Percentiles rank a stretch among this genome's conserved stretches.
phyloP scores from a whole-genome alignment of 2,113 vertebrate species.

The Tonatia bakeri region DNA sequence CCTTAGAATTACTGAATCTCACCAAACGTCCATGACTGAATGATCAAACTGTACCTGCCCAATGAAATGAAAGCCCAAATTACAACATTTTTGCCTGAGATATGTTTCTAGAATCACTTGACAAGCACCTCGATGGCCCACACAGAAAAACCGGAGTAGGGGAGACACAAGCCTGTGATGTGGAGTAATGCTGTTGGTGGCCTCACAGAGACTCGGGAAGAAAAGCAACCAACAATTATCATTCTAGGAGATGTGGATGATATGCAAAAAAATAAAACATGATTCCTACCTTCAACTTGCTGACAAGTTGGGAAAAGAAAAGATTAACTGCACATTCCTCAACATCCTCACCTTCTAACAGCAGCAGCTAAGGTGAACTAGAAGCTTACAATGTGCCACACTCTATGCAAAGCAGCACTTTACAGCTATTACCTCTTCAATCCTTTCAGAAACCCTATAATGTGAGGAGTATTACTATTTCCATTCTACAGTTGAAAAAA shows the following conservation, averaged over 20 bases:
- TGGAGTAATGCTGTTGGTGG: background rate
- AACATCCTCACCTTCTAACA: background rate
- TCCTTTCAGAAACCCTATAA: background rate
- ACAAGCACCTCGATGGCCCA: background rate
- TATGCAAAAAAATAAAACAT: background rate
- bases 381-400: constrained; percentile 34
- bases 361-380: constrained; percentile 37
- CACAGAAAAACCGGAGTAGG: background rate
- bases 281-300: background rate
- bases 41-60: background rate
- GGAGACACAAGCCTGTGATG: background rate
- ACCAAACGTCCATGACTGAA: background rate
- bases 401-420: background rate
- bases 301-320: background rate
- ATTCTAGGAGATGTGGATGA: background rate
- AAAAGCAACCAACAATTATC: background rate
- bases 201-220: background rate
- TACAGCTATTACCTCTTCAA: background rate
- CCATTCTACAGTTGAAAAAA: background rate
- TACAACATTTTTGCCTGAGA: background rate
- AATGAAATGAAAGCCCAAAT: background rate
- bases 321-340: constrained; percentile 19
- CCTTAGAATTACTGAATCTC: background rate
- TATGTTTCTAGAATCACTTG: background rate
- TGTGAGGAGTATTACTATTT: background rate